Base-by-base conservation (phyloP, 2,797 vertebrate species). In the Microchirus variegatus region DNA sequence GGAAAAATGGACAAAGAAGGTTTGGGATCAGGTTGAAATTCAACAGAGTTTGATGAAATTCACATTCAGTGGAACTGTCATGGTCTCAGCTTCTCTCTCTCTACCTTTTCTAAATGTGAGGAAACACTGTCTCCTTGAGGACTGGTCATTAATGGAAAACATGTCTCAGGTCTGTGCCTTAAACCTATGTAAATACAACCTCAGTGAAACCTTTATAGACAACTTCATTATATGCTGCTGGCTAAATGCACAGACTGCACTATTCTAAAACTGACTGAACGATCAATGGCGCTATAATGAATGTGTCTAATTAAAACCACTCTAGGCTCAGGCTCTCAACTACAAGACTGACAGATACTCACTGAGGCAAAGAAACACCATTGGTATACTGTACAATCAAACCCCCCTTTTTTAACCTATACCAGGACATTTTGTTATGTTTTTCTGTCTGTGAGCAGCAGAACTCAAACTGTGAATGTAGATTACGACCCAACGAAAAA, bases 241-340 rank as follows among this genome's bases (percentile, higher is more conserved):
- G 54, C 40, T 52, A 63, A 73, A 70, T 61, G 69, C 65, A 68
- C 26, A 48, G 56, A 42, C 47, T 50, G 70, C 60, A 49, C 40
- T 53, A 73, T 53, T 78, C 36, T 61, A 36, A 59, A 66, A 38
- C 50, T 45, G 67, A 59, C 52, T 47, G 53, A 61, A 62, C 38
- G 54, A 77, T 78, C 81, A 74, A 69, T 76, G 75, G 48, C 14
- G 42, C 56, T 53, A 10, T 59, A 80, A 80, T 70, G 59, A 83
- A 74, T 59, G 65, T 46, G 36, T 70, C 59, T 67, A 67, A 80
- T 77, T 77, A 70, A 73, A 45, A 61, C 53, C 56, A 64, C 6
- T 38, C 22, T n/a, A 26, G 22, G 10, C 19, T 70, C 31, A 11
- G 59, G 12, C 12, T 50, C 45, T 58, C 17, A n/a, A 53, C 51